Evolutionary conservation across 2,888 invertebrate genomes (phyloP).

Genomic region (Nebria salina): DNA sequence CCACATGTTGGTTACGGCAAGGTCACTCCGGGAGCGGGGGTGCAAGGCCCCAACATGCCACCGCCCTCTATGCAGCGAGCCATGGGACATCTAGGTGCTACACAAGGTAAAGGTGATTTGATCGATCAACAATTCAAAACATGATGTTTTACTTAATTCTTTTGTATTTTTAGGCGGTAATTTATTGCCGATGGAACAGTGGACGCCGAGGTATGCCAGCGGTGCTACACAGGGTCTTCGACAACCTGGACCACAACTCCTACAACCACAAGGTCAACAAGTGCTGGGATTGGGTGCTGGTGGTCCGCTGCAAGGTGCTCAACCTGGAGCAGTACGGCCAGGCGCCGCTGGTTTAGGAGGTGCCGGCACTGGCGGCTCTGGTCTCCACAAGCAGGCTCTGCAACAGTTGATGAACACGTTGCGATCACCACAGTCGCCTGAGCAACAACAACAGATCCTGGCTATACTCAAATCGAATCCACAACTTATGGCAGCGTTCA

Average conservation of each 20-base stretch:
- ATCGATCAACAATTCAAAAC: neutral
- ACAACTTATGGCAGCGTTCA: constrained; percentile 93
- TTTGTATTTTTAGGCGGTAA: constrained; percentile 61
- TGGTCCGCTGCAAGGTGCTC: constrained; percentile 57
- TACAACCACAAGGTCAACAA: constrained; percentile 60
- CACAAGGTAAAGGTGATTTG: constrained; percentile 60
- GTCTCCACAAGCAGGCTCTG: constrained; percentile 72
- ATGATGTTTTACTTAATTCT: neutral
- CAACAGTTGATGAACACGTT: constrained; percentile 91
- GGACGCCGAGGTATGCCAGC: constrained; percentile 65
- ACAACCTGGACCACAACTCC: constrained; percentile 64
- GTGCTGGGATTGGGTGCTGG: constrained; percentile 58
- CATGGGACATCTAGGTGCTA: constrained; percentile 58
- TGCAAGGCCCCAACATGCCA: constrained; percentile 66
- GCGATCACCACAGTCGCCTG: constrained; percentile 87
- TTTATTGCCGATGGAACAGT: constrained; percentile 67
- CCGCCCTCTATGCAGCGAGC: constrained; percentile 68
- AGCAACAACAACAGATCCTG: constrained; percentile 90
- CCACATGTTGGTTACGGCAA: constrained; percentile 82
- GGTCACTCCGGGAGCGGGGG: constrained; percentile 68
- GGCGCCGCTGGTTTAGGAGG: constrained; percentile 51
- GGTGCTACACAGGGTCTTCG: constrained; percentile 61
- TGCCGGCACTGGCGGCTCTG: constrained; percentile 55
- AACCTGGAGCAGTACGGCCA: constrained; percentile 49
- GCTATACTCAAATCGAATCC: constrained; percentile 93